Conservation (phyloP, 2,113 vertebrate species). For the Anser brachyrhynchus region DNA sequence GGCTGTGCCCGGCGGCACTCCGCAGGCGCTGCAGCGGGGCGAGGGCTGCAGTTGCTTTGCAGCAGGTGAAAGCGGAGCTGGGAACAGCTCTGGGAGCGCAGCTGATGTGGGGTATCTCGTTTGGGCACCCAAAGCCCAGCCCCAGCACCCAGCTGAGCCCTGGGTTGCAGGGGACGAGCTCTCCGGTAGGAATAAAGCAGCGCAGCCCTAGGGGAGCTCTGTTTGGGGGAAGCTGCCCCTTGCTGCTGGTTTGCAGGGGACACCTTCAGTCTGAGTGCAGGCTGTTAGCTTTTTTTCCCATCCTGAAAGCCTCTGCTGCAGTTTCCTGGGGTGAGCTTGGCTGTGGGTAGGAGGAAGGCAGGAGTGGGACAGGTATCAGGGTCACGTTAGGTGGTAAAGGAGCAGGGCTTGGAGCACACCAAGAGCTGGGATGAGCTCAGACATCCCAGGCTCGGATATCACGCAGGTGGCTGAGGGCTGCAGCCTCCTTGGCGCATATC, state of each 20-base stretch:
- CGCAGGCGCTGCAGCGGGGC: not conserved
- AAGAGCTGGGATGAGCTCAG: not conserved
- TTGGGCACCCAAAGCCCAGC: not conserved
- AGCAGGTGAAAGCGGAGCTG: not conserved
- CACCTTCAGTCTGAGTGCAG: not conserved
- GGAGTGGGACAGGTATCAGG: not conserved
- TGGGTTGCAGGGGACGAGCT: not conserved
- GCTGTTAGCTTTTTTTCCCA: not conserved
- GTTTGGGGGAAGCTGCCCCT: not conserved
- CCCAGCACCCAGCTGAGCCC: not conserved
- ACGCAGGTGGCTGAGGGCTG: not conserved
- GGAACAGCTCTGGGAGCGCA: not conserved
- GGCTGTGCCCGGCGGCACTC: not conserved
- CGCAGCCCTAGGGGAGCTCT: not conserved
- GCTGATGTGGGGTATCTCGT: not conserved
- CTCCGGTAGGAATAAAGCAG: not conserved
- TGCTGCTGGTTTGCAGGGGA: not conserved
- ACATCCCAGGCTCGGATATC: not conserved
- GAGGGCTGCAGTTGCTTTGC: not conserved
- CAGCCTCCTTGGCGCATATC: not conserved
- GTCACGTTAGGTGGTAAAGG: not conserved
- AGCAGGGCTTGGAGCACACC: not conserved
- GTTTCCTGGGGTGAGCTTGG: not conserved
- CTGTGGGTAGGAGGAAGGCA: not conserved
- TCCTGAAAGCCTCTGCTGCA: not conserved